Conservation (phyloP, 2,797 vertebrate genomes). For the Fistularia commersonii region DNA sequence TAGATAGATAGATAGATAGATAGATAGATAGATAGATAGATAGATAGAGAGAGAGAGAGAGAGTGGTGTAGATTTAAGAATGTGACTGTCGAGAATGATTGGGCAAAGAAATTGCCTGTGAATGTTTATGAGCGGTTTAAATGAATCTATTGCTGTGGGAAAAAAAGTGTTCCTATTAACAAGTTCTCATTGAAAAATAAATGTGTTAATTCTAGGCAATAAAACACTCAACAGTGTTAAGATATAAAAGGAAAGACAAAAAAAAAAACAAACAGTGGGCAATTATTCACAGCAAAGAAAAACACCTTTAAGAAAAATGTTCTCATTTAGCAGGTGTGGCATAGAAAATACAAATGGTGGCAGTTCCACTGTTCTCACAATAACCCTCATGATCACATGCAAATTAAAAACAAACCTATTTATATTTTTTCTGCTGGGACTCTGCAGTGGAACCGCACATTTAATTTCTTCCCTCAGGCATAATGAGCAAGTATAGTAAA, state of each 20-base stretch:
- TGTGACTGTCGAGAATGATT: no score
- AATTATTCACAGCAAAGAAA: slow-evolving; percentile 52
- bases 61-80: no score
- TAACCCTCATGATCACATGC: slow-evolving; percentile 67
- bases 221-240: slow-evolving; percentile 47
- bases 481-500: slow-evolving; percentile 41
- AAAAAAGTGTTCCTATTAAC: slow-evolving; percentile 31
- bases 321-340: slow-evolving; percentile 44
- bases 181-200: slow-evolving; percentile 48
- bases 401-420: slow-evolving; percentile 74
- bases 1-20: no score
- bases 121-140: background rate
- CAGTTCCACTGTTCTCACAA: slow-evolving; percentile 42
- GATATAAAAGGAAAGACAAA: slow-evolving; percentile 15
- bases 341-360: slow-evolving; percentile 50
- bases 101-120: no score
- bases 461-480: slow-evolving; percentile 52
- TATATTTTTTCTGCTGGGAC: slow-evolving; percentile 58
- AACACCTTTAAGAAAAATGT: slow-evolving; percentile 46
- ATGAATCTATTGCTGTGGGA: no score
- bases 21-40: no score
- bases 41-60: no score
- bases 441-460: slow-evolving; percentile 33
- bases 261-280: slow-evolving; percentile 12
- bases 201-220: slow-evolving; percentile 45